Percentiles rank a stretch among this genome's conserved stretches.
These are phyloP conservation scores for Nomada ruficornis DNA, from an alignment of 2,888 invertebrate species.

Conservation along the genomic window DNA sequence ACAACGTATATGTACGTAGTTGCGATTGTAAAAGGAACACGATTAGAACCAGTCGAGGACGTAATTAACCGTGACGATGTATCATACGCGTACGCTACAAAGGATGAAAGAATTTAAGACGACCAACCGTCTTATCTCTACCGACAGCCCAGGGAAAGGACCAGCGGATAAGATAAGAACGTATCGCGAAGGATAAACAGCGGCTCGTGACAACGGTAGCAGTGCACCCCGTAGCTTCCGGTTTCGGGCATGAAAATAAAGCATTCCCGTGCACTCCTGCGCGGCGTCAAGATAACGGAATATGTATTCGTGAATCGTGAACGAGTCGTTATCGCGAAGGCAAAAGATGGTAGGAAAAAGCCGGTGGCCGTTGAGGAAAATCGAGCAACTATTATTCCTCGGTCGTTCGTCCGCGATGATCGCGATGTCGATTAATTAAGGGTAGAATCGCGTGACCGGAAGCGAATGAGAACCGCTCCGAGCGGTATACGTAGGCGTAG, in stretches of 20 bases:
- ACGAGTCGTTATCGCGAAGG: conserved; percentile 38
- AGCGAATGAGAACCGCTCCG: conserved; percentile 61
- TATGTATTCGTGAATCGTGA: conserved; percentile 2
- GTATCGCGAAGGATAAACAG: conserved; percentile 73
- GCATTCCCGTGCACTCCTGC: conserved; percentile 21
- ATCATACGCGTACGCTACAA: conserved; percentile 6
- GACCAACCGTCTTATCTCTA: conserved; percentile 37
- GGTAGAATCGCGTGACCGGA: conserved; percentile 74
- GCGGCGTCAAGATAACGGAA: conserved; percentile 45
- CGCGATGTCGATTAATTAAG: conserved; percentile 65
- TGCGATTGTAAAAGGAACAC: background rate
- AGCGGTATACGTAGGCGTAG: conserved; percentile 54
- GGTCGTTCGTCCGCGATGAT: conserved; percentile 25
- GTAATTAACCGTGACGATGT: conserved; percentile 34
- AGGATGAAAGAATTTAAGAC: conserved; percentile 41
- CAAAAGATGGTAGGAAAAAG: background rate
- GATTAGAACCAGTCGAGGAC: background rate
- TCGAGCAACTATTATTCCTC: background rate
- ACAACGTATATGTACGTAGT: background rate
- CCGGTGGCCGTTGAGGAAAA: background rate
- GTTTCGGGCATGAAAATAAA: conserved; percentile 65
- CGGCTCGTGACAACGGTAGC: conserved; percentile 59
- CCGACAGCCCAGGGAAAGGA: conserved; percentile 38
- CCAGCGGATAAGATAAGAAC: conserved; percentile 75
- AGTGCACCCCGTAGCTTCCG: conserved; percentile 62